A percentile compares a stretch with the other conserved stretches of the same genome.
These are phyloP conservation scores for Epistrophe grossulariae DNA, from an alignment of 2,888 invertebrate genomes.

Conservation along the genomic window DNA sequence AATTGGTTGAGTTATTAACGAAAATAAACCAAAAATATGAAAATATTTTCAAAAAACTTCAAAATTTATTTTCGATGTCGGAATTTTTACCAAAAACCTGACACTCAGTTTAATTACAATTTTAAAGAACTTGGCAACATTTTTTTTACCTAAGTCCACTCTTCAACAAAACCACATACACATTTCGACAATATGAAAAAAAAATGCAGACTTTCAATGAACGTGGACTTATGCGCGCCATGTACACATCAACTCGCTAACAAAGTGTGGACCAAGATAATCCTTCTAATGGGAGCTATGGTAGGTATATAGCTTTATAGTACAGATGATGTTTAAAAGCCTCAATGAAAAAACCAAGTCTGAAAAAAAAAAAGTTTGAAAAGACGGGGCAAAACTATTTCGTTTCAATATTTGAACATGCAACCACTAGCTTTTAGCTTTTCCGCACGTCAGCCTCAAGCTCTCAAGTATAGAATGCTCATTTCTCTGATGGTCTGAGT, in stretches of 20 bases:
- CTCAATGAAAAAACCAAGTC: slow-evolving; percentile 13
- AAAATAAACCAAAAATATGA: too few relatives aligned
- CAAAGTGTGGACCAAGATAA: slow-evolving; percentile 58
- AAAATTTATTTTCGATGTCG: too few relatives aligned
- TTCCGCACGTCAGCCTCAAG: slow-evolving; percentile 67
- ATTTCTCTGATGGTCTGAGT: slow-evolving; percentile 34
- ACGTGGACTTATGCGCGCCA: slow-evolving; percentile 1
- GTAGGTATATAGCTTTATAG: slow-evolving; percentile 16
- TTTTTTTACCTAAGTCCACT: neutral
- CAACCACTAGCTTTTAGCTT: slow-evolving; percentile 69
- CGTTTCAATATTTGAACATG: slow-evolving; percentile 71
- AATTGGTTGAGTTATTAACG: too few relatives aligned
- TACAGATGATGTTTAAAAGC: slow-evolving; percentile 33
- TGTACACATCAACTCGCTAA: slow-evolving; percentile 30
- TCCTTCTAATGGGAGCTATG: slow-evolving; percentile 51
- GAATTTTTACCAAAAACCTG: too few relatives aligned
- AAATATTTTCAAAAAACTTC: too few relatives aligned
- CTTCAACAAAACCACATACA: slow-evolving; percentile 28
- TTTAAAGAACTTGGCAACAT: neutral
- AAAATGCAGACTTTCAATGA: slow-evolving; percentile 2
- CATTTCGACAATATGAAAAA: slow-evolving; percentile 32
- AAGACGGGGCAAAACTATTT: slow-evolving; percentile 52
- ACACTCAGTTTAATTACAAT: neutral
- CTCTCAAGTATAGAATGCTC: slow-evolving; percentile 43
- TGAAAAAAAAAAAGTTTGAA: neutral